These are phyloP conservation scores for Limnodromus scolopaceus DNA, from an alignment of 2,797 vertebrate species.

Conservation along the genomic window DNA sequence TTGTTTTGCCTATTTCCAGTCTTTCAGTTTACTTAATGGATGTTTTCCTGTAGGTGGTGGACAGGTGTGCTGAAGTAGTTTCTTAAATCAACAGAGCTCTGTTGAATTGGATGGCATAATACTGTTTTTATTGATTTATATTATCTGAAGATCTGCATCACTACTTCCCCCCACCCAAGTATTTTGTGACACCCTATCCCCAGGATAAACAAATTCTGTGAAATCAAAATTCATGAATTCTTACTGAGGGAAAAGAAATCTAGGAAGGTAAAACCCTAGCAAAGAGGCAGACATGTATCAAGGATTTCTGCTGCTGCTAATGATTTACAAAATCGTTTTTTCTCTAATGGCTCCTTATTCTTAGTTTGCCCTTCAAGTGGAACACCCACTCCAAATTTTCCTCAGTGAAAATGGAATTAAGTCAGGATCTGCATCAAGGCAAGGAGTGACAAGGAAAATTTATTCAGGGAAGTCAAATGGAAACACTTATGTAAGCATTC, in stretches of 20 bases:
- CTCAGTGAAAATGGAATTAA: neutral
- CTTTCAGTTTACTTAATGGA: neutral
- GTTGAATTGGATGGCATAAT: neutral
- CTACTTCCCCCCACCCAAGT: accelerated
- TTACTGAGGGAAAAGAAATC: neutral
- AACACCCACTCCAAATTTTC: neutral
- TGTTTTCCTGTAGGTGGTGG: neutral
- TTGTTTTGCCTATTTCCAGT: neutral
- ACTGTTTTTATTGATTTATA: neutral
- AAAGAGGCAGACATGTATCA: neutral
- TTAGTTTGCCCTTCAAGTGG: neutral
- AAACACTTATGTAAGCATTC: neutral
- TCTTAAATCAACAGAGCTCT: neutral
- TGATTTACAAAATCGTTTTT: neutral
- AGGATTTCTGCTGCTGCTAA: neutral
- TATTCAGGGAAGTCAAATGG: neutral
- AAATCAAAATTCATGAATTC: neutral
- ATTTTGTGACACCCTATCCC: neutral
- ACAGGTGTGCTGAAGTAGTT: neutral
- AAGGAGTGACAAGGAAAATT: neutral
- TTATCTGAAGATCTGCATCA: neutral
- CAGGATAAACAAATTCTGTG: neutral
- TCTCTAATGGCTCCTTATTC: neutral
- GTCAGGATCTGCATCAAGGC: accelerated
- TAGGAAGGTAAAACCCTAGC: neutral